Conservation (phyloP, 37 sponge, comb jelly and placozoan species). For the Dysidea cf. avara region DNA sequence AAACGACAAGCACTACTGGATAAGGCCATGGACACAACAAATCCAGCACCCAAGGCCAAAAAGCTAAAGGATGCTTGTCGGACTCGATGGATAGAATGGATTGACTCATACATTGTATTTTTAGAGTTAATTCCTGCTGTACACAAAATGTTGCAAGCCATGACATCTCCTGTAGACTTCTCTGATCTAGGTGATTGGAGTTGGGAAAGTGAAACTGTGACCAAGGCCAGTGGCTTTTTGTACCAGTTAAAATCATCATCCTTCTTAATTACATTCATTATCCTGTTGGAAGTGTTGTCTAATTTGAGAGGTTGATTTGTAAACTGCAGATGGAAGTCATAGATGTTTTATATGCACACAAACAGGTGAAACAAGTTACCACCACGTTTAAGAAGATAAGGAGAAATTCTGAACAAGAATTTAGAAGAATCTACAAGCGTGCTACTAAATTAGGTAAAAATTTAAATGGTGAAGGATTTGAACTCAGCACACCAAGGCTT, state of each 20-base stretch:
- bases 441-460: conserved; percentile 32
- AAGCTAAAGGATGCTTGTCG: conserved; percentile 60
- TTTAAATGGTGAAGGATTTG: conserved; percentile 32
- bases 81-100: conserved; percentile 50
- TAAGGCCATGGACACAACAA: conserved; percentile 6
- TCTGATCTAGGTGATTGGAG: conserved; percentile 48
- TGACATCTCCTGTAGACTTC: conserved; percentile 28
- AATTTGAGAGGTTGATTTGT: conserved; percentile 21
- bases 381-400: conserved; percentile 28
- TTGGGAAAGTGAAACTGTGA: conserved; percentile 62
- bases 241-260: conserved; percentile 37
- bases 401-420: conserved; percentile 6
- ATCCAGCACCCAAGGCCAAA: conserved; percentile 12
- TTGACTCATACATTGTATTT: conserved; percentile 47
- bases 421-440: conserved; percentile 10
- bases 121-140: conserved; percentile 53
- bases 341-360: conserved; percentile 58
- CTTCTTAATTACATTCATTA: conserved; percentile 46
- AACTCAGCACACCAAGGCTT: conserved; percentile 28
- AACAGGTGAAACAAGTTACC: conserved; percentile 8
- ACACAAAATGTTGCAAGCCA: conserved; percentile 29
- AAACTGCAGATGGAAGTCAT: conserved; percentile 56
- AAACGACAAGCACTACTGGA: conserved; percentile 49
- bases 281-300: conserved; percentile 30
- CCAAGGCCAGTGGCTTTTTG: conserved; percentile 63